Percentiles rank a stretch among this genome's conserved stretches.
These are phyloP conservation scores for Drosophila formosana DNA, from an alignment of 2,888 invertebrate genomes.

Conservation along the genomic window DNA sequence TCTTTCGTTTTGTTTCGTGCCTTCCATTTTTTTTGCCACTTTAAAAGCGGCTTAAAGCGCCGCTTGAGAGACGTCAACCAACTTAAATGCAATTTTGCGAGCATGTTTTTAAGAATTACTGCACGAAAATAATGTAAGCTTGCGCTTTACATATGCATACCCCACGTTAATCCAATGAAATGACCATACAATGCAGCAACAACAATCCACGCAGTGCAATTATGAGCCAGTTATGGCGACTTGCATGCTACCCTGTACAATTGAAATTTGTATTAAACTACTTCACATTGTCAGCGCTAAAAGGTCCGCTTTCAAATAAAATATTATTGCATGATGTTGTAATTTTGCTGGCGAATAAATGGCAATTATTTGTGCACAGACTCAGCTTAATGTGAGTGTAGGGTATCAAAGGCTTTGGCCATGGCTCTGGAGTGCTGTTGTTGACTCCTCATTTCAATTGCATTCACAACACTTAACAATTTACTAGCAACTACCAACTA, in stretches of 20 bases:
- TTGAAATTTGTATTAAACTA: neutral
- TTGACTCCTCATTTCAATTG: constrained; percentile 71
- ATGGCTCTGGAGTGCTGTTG: constrained; percentile 4
- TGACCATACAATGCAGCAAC: constrained; percentile 34
- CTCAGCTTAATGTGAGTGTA: neutral
- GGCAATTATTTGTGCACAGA: neutral
- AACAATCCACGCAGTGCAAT: constrained; percentile 6
- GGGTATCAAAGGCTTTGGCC: constrained; percentile 31
- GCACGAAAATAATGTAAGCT: constrained; percentile 65
- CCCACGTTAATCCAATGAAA: constrained; percentile 42
- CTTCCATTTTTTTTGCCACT: constrained; percentile 19
- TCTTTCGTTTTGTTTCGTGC: constrained; percentile 15
- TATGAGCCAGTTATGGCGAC: neutral
- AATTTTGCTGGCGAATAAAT: neutral
- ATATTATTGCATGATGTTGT: neutral
- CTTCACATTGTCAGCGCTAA: too few species aligned
- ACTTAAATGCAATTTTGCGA: constrained; percentile 60
- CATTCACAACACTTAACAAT: constrained; percentile 74
- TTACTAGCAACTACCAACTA: constrained; percentile 48
- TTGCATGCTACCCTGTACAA: constrained; percentile 3
- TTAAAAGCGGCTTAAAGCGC: constrained; percentile 60
- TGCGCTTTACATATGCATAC: constrained; percentile 53
- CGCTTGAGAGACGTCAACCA: constrained; percentile 32
- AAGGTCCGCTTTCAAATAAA: neutral
- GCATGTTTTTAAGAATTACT: constrained; percentile 72